phyloP scores from a whole-genome alignment of 1,140 invertebrate species.

The Drosophila carrolli region DNA sequence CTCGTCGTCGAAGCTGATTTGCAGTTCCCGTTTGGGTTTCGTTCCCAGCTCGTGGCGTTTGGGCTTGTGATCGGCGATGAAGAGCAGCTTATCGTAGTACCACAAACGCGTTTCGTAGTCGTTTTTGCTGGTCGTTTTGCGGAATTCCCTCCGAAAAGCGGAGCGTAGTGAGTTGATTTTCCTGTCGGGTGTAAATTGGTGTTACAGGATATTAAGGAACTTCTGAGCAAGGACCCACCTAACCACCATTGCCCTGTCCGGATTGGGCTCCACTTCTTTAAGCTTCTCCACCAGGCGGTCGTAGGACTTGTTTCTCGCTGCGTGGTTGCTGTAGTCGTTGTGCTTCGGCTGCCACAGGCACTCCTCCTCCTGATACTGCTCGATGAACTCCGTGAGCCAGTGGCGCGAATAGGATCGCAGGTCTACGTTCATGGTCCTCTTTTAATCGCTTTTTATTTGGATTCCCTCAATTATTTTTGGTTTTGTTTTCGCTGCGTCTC shows the following conservation, averaged over 20 bases:
- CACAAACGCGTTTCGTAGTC: constrained; percentile 81
- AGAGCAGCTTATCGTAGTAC: constrained; percentile 82
- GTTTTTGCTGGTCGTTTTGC: constrained; percentile 66
- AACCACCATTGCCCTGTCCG: constrained; percentile 80
- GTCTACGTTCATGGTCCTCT: constrained; percentile 67
- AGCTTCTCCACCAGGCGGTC: constrained; percentile 80
- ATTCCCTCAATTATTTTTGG: constrained; percentile 49
- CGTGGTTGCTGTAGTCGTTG: constrained; percentile 83
- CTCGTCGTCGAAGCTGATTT: constrained; percentile 67
- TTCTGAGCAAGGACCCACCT: constrained; percentile 7
- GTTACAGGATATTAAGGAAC: not conserved
- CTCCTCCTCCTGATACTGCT: constrained; percentile 80
- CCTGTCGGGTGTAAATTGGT: constrained; percentile 2
- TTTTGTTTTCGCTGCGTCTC: constrained; percentile 72
- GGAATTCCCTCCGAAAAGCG: constrained; percentile 76
- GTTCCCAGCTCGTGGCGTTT: constrained; percentile 63
- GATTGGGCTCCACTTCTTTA: constrained; percentile 82
- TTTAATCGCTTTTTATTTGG: constrained; percentile 21
- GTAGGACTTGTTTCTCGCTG: constrained; percentile 74
- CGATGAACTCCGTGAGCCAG: constrained; percentile 83
- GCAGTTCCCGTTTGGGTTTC: constrained; percentile 70
- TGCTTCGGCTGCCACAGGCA: constrained; percentile 84
- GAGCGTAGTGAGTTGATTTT: constrained; percentile 81
- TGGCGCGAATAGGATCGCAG: constrained; percentile 78
- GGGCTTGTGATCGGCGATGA: constrained; percentile 80